Conservation (phyloP, 2,797 vertebrate genomes). For the Bufotes viridis region DNA sequence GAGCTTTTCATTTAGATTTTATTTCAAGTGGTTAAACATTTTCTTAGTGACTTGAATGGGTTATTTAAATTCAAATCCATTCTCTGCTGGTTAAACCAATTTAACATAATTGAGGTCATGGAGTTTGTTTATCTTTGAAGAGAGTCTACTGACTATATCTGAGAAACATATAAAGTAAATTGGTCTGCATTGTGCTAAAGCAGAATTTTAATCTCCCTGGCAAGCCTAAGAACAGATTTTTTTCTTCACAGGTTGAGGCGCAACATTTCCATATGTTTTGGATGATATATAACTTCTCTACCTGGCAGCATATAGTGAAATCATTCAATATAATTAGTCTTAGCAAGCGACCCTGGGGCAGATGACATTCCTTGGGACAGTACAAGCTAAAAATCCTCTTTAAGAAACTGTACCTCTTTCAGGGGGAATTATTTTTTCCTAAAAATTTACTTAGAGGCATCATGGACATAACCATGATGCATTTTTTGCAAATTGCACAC, state of each 20-base stretch:
- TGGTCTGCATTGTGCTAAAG: constrained; percentile 21
- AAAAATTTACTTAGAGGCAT: too few species aligned
- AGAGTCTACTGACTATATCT: constrained; percentile 41
- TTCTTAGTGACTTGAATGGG: constrained; percentile 26
- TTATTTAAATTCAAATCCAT: constrained; percentile 47
- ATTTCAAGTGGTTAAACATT: constrained; percentile 46
- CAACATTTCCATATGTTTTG: not conserved
- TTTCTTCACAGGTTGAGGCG: not conserved
- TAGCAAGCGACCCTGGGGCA: not conserved
- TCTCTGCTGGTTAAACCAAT: constrained; percentile 52
- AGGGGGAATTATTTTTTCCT: too few species aligned
- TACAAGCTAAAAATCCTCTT: too few species aligned
- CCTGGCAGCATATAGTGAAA: not conserved
- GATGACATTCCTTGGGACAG: not conserved
- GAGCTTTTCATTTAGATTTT: constrained; percentile 17
- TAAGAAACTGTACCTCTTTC: too few species aligned
- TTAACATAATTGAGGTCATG: constrained; percentile 52
- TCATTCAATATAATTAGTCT: not conserved
- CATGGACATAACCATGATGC: too few species aligned
- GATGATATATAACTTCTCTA: not conserved
- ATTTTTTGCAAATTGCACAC: too few species aligned
- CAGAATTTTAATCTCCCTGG: constrained; percentile 31
- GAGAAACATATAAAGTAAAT: constrained; percentile 35
- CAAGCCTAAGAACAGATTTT: not conserved
- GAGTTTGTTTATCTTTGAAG: constrained; percentile 49